These are phyloP conservation scores for Cliona cf. orientalis DNA, from an alignment of 37 sponge, comb jelly and placozoan genomes.

Conservation along the genomic window DNA sequence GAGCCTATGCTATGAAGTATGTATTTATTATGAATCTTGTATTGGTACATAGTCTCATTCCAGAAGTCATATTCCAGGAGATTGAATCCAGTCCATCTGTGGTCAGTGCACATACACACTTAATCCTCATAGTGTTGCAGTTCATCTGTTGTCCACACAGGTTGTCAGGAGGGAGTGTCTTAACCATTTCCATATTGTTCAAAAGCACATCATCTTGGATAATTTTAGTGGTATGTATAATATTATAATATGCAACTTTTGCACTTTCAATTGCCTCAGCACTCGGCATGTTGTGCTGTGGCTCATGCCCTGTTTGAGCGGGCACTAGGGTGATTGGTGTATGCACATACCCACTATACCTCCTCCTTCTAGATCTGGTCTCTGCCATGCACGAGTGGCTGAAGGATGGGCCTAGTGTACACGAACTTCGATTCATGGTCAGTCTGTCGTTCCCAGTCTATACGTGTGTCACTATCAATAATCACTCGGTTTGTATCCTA, in stretches of 20 bases:
- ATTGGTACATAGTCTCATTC: conserved; percentile 38
- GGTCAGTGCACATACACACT: conserved; percentile 1
- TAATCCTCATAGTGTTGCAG: neutral
- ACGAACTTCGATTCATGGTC: conserved; percentile 79
- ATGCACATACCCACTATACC: neutral
- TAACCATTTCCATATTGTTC: conserved; percentile 64
- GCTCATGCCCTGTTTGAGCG: too few species aligned
- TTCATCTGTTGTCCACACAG: conserved; percentile 1
- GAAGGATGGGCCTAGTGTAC: conserved; percentile 18
- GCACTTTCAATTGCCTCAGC: too few species aligned
- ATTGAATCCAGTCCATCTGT: conserved; percentile 55
- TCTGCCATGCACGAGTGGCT: conserved; percentile 57
- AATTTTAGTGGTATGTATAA: conserved; percentile 48
- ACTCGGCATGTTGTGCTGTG: too few species aligned
- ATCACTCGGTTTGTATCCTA: neutral
- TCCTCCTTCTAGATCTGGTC: conserved; percentile 46
- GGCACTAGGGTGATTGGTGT: too few species aligned
- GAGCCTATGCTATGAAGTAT: neutral
- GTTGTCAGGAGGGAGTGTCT: conserved; percentile 40
- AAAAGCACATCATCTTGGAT: conserved; percentile 65
- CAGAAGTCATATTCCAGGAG: conserved; percentile 71
- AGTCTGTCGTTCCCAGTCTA: neutral
- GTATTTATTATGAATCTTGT: neutral
- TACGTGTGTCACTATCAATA: neutral
- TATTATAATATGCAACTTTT: too few species aligned